These are phyloP conservation scores for Volucella bombylans DNA, from an alignment of 2,888 invertebrate species.

Conservation along the genomic window DNA sequence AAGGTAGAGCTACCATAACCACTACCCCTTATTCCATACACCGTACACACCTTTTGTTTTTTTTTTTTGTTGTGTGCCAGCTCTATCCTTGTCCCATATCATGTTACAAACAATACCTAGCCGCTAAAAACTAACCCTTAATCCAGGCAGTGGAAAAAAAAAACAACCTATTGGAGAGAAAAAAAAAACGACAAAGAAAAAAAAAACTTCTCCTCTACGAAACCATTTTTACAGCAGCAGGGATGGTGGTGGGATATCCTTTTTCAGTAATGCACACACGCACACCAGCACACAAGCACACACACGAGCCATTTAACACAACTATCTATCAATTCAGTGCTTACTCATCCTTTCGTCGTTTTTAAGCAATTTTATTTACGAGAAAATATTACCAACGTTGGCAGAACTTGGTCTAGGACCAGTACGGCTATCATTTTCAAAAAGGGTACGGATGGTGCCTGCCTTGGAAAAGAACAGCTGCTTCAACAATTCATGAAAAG, in stretches of 20 bases:
- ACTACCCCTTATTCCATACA: background rate
- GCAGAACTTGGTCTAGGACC: too few species aligned
- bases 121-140: constrained; percentile 52
- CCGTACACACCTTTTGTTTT: constrained; percentile 37
- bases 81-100: constrained; percentile 47
- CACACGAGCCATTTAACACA: background rate
- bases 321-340: background rate
- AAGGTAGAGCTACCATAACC: background rate
- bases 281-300: background rate
- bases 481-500: background rate
- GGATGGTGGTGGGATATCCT: background rate
- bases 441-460: background rate
- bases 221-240: constrained; percentile 21
- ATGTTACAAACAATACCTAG: constrained; percentile 35
- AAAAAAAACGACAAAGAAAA: too few species aligned
- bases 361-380: too few species aligned
- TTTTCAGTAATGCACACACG: background rate
- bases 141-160: constrained; percentile 1
- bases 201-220: constrained; percentile 3
- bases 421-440: too few species aligned
- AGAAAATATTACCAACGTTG: too few species aligned
- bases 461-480: background rate
- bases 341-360: too few species aligned
- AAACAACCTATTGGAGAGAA: too few species aligned
- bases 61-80: constrained; percentile 6